Evolutionary conservation across 2,797 vertebrate species (phyloP).

Genomic region (Argya squamiceps): DNA sequence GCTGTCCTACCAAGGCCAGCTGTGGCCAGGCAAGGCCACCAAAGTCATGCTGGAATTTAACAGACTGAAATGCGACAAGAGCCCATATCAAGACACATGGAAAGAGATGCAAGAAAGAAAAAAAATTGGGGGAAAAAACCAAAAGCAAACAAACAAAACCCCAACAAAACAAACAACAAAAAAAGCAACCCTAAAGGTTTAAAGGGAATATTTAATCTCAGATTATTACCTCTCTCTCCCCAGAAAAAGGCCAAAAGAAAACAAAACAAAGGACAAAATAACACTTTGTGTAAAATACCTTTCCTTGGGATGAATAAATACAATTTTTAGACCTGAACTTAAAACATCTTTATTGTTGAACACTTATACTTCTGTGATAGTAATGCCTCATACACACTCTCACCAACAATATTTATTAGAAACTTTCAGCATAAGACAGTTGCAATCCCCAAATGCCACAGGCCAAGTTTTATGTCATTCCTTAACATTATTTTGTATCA

Average conservation of each 20-base stretch:
- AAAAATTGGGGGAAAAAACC: too few species aligned
- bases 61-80: not conserved
- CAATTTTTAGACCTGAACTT: not conserved
- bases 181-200: not conserved
- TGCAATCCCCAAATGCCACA: not conserved
- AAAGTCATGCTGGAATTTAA: not conserved
- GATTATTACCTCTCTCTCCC: not conserved
- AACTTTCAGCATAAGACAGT: not conserved
- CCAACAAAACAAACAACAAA: too few species aligned
- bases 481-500: not conserved
- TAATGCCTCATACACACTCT: not conserved
- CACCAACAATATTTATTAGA: not conserved
- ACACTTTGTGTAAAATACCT: not conserved
- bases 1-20: not conserved
- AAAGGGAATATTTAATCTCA: not conserved
- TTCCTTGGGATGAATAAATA: not conserved
- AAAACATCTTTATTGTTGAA: not conserved
- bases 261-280: not conserved
- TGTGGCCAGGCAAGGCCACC: not conserved
- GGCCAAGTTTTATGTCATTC: not conserved
- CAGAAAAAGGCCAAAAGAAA: not conserved
- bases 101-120: accelerated
- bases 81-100: not conserved
- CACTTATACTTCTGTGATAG: not conserved
- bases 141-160: not conserved